These are phyloP conservation scores for Cervus canadensis DNA, from an alignment of 2,113 vertebrate genomes.

Conservation along the genomic window DNA sequence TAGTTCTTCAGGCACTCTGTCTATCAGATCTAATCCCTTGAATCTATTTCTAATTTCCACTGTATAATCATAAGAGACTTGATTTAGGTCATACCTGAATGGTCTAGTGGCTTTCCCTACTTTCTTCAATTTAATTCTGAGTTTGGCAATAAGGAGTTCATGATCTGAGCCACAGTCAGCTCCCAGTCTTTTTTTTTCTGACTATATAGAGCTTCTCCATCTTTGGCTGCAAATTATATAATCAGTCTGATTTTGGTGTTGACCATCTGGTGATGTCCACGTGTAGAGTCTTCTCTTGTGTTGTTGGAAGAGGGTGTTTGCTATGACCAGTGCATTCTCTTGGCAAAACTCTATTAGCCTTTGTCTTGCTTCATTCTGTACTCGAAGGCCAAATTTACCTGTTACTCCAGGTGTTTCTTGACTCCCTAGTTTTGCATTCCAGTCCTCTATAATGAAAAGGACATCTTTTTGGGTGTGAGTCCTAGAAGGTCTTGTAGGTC, in stretches of 20 bases:
- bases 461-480: not conserved
- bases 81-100: not conserved
- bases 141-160: not conserved
- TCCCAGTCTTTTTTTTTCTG: not conserved
- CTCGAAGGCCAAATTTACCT: not conserved
- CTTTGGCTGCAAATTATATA: too few relatives aligned
- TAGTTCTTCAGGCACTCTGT: not conserved
- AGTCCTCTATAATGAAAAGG: not conserved
- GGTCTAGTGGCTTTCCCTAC: not conserved
- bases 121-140: not conserved
- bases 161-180: not conserved
- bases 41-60: not conserved
- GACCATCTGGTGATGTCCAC: not conserved
- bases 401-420: not conserved
- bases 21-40: not conserved
- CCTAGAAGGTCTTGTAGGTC: not conserved
- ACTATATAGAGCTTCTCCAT: too few relatives aligned
- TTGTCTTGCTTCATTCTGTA: not conserved
- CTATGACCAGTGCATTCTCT: not conserved
- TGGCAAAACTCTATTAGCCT: not conserved
- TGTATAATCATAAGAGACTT: not conserved
- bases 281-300: too few relatives aligned
- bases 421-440: not conserved
- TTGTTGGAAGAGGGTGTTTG: too few relatives aligned
- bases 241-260: not conserved